Percentiles rank a stretch among this genome's conserved stretches.
These are phyloP conservation scores for Enteromius mattozi DNA, from an alignment of 2,797 vertebrate species.

Conservation along the genomic window DNA sequence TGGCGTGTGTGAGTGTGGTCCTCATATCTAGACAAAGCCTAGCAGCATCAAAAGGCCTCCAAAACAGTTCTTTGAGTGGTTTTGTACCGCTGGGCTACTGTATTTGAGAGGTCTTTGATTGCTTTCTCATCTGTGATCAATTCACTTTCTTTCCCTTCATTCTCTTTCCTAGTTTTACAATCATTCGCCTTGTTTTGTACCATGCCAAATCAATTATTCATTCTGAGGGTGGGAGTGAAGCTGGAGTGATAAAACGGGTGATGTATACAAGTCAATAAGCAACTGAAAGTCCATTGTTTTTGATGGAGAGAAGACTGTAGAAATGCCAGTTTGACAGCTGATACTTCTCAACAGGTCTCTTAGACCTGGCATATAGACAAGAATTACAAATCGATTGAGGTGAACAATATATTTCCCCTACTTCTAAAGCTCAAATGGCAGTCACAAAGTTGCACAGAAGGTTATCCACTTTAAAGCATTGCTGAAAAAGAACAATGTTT, in stretches of 20 bases:
- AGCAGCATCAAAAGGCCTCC: slow-evolving; percentile 37
- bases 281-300: slow-evolving; percentile 85
- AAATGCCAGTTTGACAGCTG: not conserved
- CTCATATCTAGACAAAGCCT: slow-evolving; percentile 38
- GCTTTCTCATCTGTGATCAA: slow-evolving; percentile 22
- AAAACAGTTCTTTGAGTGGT: slow-evolving; percentile 54
- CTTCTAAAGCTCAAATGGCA: not conserved
- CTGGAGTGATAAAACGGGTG: slow-evolving; percentile 84
- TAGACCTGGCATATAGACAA: not conserved
- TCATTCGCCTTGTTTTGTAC: slow-evolving; percentile 73
- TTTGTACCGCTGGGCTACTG: slow-evolving; percentile 5
- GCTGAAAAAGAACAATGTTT: not conserved
- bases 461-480: not conserved
- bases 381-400: not conserved
- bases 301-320: slow-evolving; percentile 70
- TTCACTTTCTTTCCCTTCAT: not conserved
- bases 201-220: slow-evolving; percentile 88
- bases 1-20: slow-evolving; percentile 21
- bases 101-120: slow-evolving; percentile 18
- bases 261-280: slow-evolving; percentile 89
- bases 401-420: not conserved
- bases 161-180: slow-evolving; percentile 57
- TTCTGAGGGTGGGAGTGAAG: slow-evolving; percentile 85
- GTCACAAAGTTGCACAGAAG: not conserved
- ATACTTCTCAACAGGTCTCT: slow-evolving; percentile 16